phyloP scores from a whole-genome alignment of 2,113 vertebrate species.

The Smithornis capensis region DNA sequence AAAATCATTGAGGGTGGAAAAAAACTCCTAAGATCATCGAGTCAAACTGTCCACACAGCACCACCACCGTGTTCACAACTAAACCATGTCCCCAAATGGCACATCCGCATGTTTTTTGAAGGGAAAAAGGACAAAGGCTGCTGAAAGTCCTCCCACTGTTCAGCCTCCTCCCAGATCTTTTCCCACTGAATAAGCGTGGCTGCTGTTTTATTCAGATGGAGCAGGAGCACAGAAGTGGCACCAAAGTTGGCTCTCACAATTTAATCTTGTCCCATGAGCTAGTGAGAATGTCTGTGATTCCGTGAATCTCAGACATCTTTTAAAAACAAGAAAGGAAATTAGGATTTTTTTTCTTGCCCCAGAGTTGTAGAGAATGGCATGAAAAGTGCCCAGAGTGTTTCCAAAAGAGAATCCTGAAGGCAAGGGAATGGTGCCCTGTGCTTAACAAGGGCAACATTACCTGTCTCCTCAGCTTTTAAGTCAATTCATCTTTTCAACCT shows the following conservation, averaged over 20 bases:
- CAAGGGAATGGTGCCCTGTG: not conserved
- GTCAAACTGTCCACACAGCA: not conserved
- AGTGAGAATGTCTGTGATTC: not conserved
- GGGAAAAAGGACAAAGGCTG: not conserved
- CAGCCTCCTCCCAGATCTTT: fast-evolving
- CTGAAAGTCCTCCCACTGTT: not conserved
- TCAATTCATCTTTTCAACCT: not conserved
- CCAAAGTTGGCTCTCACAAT: not conserved
- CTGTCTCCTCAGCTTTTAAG: not conserved
- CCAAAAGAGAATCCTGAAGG: not conserved
- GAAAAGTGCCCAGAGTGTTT: not conserved
- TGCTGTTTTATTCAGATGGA: not conserved
- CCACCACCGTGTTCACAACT: not conserved
- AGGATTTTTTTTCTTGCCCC: not conserved
- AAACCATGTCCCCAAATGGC: not conserved
- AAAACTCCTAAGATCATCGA: not conserved
- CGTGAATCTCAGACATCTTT: not conserved
- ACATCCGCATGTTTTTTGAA: not conserved
- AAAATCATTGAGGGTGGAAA: not conserved
- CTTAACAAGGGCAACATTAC: not conserved
- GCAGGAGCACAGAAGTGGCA: not conserved
- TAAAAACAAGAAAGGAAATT: not conserved
- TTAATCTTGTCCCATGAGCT: not conserved
- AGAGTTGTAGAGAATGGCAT: not conserved
- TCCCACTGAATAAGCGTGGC: fast-evolving